Conservation (phyloP, 2,888 invertebrate genomes). For the Nowickia ferox region DNA sequence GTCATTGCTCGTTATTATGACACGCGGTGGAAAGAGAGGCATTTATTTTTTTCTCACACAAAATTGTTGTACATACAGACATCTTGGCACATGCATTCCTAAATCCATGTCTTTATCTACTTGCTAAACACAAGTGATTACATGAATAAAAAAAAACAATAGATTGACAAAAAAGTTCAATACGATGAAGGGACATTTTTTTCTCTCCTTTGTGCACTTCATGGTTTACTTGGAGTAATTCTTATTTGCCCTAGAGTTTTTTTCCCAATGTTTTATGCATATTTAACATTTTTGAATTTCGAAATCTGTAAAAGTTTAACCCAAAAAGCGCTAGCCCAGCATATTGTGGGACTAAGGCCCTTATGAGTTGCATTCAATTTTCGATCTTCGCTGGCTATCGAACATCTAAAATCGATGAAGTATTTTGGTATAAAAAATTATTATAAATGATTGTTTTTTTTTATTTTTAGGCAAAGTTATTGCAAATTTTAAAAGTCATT, state of each 20-base stretch:
- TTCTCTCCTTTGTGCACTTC: not conserved
- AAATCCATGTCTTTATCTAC: not conserved
- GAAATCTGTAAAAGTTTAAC: too few relatives aligned
- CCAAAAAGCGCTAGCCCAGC: too few relatives aligned
- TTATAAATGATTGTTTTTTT: too few relatives aligned
- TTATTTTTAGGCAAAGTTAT: too few relatives aligned
- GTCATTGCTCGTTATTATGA: slow-evolving; percentile 50
- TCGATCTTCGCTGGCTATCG: too few relatives aligned
- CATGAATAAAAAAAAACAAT: slow-evolving; percentile 27
- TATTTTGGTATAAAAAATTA: too few relatives aligned
- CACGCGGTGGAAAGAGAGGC: slow-evolving; percentile 18
- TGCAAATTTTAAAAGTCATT: too few relatives aligned
- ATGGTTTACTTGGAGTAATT: not conserved
- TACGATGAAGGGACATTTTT: not conserved
- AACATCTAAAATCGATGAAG: too few relatives aligned
- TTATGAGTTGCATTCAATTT: too few relatives aligned
- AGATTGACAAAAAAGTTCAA: not conserved
- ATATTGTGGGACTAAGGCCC: too few relatives aligned
- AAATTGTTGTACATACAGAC: not conserved
- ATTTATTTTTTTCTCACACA: not conserved
- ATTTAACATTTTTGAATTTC: too few relatives aligned
- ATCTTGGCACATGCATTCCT: not conserved
- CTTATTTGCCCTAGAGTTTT: not conserved
- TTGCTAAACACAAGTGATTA: slow-evolving; percentile 59
- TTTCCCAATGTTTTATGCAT: too few relatives aligned